Evolutionary conservation across 1,140 invertebrate species (phyloP).

Genomic region (Dendroctonus valens): DNA sequence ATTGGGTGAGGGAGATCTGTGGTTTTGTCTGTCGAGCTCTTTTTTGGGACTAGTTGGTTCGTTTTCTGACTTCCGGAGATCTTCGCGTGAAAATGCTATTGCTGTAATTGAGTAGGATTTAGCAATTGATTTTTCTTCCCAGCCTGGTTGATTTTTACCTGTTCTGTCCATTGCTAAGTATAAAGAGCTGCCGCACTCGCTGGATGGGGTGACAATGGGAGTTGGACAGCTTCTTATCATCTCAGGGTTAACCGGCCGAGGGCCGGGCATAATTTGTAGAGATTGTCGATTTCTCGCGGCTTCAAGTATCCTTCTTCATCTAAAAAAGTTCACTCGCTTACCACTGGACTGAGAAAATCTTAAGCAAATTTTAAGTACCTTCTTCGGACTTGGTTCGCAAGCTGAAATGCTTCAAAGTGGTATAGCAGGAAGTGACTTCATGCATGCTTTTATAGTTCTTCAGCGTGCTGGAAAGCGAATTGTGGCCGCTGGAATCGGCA

Average conservation of each 20-base stretch:
- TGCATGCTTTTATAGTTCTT: constrained; percentile 75
- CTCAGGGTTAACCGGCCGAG: constrained; percentile 36
- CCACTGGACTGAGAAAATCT: neutral
- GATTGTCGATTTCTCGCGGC: constrained; percentile 38
- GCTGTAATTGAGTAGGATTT: constrained; percentile 3
- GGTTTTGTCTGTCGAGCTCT: neutral
- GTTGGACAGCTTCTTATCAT: constrained; percentile 12
- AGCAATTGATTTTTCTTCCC: neutral
- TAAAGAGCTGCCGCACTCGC: constrained; percentile 20
- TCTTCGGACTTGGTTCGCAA: constrained; percentile 53
- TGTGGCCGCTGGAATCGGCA: constrained; percentile 70
- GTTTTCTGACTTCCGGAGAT: neutral
- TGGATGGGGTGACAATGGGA: constrained; percentile 21
- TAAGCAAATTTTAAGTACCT: constrained; percentile 45
- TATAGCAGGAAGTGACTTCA: constrained; percentile 80
- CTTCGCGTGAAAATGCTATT: constrained; percentile 17
- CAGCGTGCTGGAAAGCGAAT: constrained; percentile 68
- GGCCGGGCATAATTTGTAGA: constrained; percentile 43
- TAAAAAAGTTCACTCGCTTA: constrained; percentile 16
- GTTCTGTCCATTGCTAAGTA: constrained; percentile 41
- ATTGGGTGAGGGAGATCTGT: neutral
- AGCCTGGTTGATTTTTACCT: neutral
- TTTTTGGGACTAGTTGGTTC: constrained; percentile 5
- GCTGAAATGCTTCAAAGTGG: constrained; percentile 76
- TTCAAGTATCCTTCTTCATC: constrained; percentile 56